These are phyloP conservation scores for Eulemur coronatus DNA, from an alignment of 2,797 vertebrate genomes.

Conservation along the genomic window DNA sequence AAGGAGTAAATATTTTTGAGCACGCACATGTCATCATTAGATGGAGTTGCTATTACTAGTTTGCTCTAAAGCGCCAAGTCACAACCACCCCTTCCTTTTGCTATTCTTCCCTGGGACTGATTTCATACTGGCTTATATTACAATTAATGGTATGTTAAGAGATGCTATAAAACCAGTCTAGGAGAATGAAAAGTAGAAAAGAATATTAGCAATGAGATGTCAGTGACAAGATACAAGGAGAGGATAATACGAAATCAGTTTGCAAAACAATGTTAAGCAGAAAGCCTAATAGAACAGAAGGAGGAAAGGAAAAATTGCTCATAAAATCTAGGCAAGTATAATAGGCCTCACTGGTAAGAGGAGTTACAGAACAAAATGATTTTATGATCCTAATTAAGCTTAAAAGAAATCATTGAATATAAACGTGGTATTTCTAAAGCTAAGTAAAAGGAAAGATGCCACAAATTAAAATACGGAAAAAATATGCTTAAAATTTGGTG, in stretches of 20 bases:
- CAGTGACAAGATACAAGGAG: not conserved
- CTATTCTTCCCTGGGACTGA: not conserved
- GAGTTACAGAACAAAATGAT: not conserved
- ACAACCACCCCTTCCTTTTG: not conserved
- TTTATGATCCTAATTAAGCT: not conserved
- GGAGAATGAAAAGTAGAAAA: not conserved
- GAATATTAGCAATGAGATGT: not conserved
- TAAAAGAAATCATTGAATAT: not conserved
- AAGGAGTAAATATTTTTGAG: not conserved
- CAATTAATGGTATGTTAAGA: not conserved
- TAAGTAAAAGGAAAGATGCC: not conserved
- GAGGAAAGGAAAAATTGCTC: not conserved
- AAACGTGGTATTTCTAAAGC: not conserved
- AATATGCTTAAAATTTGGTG: not conserved
- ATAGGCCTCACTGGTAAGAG: not conserved
- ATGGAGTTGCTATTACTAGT: not conserved
- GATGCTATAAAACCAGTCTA: not conserved
- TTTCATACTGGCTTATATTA: not conserved
- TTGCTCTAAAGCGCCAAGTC: not conserved
- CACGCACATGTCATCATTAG: not conserved
- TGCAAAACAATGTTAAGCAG: not conserved
- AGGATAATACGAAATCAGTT: not conserved
- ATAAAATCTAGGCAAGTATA: not conserved
- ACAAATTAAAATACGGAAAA: not conserved
- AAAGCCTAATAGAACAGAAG: not conserved